Evolutionary conservation across 2,797 vertebrate species (phyloP).

Genomic region (Bradypodion pumilum): DNA sequence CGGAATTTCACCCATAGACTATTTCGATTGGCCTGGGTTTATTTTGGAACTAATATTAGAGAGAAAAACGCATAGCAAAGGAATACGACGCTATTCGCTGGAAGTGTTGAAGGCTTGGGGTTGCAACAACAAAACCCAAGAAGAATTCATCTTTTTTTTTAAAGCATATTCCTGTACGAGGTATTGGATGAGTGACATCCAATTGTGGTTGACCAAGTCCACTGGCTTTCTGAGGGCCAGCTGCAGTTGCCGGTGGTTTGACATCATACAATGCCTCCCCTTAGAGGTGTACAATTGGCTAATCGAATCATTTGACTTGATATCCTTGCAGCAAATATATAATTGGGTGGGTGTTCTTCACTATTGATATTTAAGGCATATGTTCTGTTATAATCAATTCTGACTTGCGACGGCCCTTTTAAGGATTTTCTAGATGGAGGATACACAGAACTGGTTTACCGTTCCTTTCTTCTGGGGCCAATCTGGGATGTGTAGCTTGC

Average conservation of each 20-base stretch:
- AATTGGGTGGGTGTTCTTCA: not conserved
- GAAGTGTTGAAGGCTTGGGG: not conserved
- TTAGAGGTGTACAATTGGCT: not conserved
- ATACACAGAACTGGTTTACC: no score
- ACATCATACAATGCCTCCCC: not conserved
- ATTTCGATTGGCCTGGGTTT: not conserved
- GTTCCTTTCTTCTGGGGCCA: no score
- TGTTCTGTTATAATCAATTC: no score
- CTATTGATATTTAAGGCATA: not conserved
- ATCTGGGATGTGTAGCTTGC: no score
- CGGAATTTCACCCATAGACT: no score
- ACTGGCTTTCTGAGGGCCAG: not conserved
- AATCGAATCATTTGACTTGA: not conserved
- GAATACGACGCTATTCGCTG: no score
- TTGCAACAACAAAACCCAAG: not conserved
- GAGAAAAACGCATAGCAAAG: no score
- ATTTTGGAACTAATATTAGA: not conserved
- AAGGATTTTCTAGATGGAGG: no score
- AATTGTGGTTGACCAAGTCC: not conserved
- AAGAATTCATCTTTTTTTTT: not conserved
- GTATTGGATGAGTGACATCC: not conserved
- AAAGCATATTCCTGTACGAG: not conserved
- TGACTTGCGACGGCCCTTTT: no score
- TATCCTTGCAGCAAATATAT: not conserved
- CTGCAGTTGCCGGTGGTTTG: not conserved